These are phyloP conservation scores for Crepidodera aurea DNA, from an alignment of 2,888 invertebrate genomes.

Conservation along the genomic window DNA sequence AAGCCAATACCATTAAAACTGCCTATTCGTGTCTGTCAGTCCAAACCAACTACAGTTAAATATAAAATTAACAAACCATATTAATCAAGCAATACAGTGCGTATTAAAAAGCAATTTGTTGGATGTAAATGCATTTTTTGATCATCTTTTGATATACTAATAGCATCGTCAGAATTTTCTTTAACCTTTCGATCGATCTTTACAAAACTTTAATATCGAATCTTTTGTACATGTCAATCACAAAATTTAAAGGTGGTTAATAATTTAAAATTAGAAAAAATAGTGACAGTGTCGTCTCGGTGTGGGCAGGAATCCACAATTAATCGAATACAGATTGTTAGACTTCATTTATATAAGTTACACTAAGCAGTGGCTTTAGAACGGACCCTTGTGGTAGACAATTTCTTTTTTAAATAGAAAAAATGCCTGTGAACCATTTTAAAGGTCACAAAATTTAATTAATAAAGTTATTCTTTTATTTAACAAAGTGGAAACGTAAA, in stretches of 20 bases:
- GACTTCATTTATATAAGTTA: no score
- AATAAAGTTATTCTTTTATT: no score
- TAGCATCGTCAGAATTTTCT: conserved; percentile 3
- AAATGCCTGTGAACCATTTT: no score
- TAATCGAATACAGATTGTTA: no score
- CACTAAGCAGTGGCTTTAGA: not conserved
- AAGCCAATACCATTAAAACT: no score
- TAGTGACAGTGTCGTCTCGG: not conserved
- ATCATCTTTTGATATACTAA: not conserved
- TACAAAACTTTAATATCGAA: not conserved
- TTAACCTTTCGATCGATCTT: conserved; percentile 17
- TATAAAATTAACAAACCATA: not conserved
- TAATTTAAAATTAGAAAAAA: not conserved
- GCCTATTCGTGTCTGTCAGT: no score
- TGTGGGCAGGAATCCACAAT: no score
- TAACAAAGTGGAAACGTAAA: no score
- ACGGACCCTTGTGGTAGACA: not conserved
- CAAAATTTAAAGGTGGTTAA: not conserved
- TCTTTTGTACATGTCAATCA: not conserved
- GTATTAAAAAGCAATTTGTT: conserved; percentile 28
- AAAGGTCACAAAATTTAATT: no score
- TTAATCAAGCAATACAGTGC: not conserved
- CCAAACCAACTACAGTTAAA: no score
- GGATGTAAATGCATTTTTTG: conserved; percentile 22
- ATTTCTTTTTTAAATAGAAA: not conserved